Base-by-base conservation (phyloP, 2,888 invertebrate species). In the Flexamia atlantica region DNA sequence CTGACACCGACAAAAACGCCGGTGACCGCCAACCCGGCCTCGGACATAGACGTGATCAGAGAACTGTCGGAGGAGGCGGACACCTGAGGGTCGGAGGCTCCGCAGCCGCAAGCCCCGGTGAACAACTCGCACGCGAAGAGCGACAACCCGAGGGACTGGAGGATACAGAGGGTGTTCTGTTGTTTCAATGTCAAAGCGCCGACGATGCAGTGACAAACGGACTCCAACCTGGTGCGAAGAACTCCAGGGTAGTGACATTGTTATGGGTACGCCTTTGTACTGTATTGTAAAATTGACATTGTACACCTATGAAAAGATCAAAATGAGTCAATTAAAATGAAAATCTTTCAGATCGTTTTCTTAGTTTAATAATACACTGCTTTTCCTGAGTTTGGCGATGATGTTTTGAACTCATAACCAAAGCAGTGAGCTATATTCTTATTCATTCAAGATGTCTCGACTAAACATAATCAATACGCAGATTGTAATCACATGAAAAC, bases 141-240 rank as follows among this genome's bases (percentile, higher is more conserved):
- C 53, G 86, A 84, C 25, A 85, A 85, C 28, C 84, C 84, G 28
- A 86, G 82, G 80, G 86, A 87, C 76, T 84, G 86, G 20, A 60
- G 85, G 42, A 74, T 87, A 36, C 85, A 85, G 70, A 84, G 86
- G 64, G 87, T 86, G 14, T 86, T 87, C 57, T 87, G 87, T 84
- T 87, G 87, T 79, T 87, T 87, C 76, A 85, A 85, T 2, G 46
- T 84, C 28, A 84, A 84, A 70, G 83, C 85, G 57, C 82, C 83
- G 72, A 79, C 83, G 57, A 79, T 79, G 42, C 86, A 86, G 86
- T 86, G 86, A 86, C 86, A 72, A 36, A 60, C n/a, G 57, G 60
- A 74, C 53, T n/a, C 57, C 17, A 70, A 50, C 84, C 82, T 83
- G 83, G 81, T 30, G 23, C 50, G 53, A 50, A 42, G 28, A 32